Evolutionary conservation across 2,888 invertebrate species (phyloP), one percentile per base, ranked within the genome.

Genomic region (Oasisia sp.): DNA sequence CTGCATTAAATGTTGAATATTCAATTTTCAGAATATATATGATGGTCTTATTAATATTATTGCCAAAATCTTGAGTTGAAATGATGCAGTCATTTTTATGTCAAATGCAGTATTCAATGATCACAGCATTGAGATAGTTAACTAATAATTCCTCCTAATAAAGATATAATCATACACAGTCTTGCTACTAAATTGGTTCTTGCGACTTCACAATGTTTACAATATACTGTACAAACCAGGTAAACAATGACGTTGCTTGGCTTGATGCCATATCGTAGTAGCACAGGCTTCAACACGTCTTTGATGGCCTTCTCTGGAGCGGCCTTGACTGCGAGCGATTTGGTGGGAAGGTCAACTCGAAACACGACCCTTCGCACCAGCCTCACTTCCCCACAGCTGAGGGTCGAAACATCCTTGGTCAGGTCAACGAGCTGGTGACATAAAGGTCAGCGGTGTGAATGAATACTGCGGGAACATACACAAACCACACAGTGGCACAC

Each of bases 351-450:
- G 96, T 98, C 98, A 92, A 99, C 97, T 94, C 98, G 98, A 95
- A 99, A 98, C 91, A 98, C 97, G 50, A 98, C 98, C 92, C 98
- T 97, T 92, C 98, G 98, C 96, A 99, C 98, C 92, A 99, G 98
- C 89, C 97, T 97, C 89, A 98, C 98, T 96, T 98, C 98, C 95
- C 98, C 98, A 91, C 98, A 98, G 90, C 98, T 98, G 94, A 99
- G 97, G 93, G 97, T 97, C 0, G 97, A 97, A 0, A 98, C 98
- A 90, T 98, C 97, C 91, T 97, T 97, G 94, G 97, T 97, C 91
- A 97, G 96, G 95, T 98, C 98, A 89, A 98, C 96, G 12, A 97
- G 97, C 97, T 97, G 56, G 56, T 19, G 45, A 12, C 11, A 38
- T 38, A 44, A 32, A n/a, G 32, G 45, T 32, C 45, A 44, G 11